A percentile compares a stretch with the other conserved stretches of the same genome.
phyloP scores from a whole-genome alignment of 2,797 vertebrate species.

The Phataginus tetradactyla region DNA sequence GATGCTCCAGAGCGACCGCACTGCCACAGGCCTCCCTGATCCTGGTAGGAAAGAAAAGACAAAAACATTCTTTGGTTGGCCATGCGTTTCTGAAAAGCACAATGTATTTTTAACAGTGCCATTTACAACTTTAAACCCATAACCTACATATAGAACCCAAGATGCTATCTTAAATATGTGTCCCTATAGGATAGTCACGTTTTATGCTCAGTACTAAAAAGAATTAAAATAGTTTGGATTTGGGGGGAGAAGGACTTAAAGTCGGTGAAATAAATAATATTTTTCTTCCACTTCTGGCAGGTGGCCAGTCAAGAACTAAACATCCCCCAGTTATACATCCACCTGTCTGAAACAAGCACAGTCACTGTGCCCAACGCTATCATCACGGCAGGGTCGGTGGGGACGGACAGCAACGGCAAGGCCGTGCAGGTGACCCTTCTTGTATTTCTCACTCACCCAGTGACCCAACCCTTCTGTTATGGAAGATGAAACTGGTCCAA shows the following conservation, averaged over 20 bases:
- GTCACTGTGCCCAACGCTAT: slow-evolving; percentile 87
- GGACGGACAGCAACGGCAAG: slow-evolving; percentile 90
- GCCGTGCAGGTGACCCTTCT: slow-evolving; percentile 87
- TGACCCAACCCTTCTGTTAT: neutral
- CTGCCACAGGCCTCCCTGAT: neutral
- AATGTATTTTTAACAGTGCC: neutral
- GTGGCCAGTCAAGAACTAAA: slow-evolving; percentile 91
- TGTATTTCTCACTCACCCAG: neutral
- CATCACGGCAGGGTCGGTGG: slow-evolving; percentile 87
- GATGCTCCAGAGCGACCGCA: neutral
- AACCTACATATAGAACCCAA: neutral
- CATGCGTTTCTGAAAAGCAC: neutral
- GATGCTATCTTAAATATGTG: neutral
- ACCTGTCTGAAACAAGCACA: slow-evolving; percentile 91
- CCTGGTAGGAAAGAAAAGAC: neutral
- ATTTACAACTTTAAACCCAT: neutral
- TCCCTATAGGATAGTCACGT: neutral
- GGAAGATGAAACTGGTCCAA: neutral
- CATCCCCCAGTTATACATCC: slow-evolving; percentile 87
- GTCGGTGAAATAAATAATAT: neutral
- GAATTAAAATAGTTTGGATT: neutral
- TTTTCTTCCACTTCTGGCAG: slow-evolving; percentile 78
- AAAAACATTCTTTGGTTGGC: neutral
- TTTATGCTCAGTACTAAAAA: neutral
- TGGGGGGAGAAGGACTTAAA: neutral